These are phyloP conservation scores for Falco rusticolus DNA, from an alignment of 2,797 vertebrate genomes.

Conservation along the genomic window DNA sequence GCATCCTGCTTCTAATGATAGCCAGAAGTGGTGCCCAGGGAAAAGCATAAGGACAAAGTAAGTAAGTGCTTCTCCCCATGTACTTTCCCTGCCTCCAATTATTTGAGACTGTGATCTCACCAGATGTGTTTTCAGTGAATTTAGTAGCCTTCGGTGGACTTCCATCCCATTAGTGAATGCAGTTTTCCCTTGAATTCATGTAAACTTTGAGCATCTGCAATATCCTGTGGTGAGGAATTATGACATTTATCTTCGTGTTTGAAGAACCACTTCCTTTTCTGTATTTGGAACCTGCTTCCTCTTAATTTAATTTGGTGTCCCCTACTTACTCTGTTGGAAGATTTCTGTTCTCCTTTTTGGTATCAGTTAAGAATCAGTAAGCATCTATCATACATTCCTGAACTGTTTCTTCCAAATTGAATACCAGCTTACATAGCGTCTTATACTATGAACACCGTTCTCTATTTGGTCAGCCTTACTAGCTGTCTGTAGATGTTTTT, in stretches of 20 bases:
- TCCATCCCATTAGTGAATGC: not conserved
- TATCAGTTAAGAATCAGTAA: not conserved
- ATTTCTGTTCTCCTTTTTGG: not conserved
- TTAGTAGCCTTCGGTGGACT: not conserved
- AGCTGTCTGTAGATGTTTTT: not conserved
- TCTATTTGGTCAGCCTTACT: not conserved
- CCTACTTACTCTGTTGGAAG: not conserved
- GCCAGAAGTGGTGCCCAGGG: not conserved
- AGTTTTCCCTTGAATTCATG: not conserved
- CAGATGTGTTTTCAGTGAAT: not conserved
- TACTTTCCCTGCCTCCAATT: not conserved
- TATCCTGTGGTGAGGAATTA: constrained; percentile 6
- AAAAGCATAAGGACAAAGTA: not conserved
- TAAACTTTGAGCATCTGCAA: constrained; percentile 28
- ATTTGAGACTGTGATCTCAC: not conserved
- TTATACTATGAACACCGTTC: not conserved
- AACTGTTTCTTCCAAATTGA: not conserved
- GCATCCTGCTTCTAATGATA: constrained; percentile 43
- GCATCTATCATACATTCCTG: not conserved
- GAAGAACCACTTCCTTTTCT: constrained; percentile 21
- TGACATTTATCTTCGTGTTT: not conserved
- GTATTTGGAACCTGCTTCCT: not conserved
- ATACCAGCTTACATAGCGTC: not conserved
- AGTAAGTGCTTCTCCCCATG: not conserved
- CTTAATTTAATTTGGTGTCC: not conserved